phyloP scores from a whole-genome alignment of 1,140 invertebrate genomes.

The Spodoptera litura region DNA sequence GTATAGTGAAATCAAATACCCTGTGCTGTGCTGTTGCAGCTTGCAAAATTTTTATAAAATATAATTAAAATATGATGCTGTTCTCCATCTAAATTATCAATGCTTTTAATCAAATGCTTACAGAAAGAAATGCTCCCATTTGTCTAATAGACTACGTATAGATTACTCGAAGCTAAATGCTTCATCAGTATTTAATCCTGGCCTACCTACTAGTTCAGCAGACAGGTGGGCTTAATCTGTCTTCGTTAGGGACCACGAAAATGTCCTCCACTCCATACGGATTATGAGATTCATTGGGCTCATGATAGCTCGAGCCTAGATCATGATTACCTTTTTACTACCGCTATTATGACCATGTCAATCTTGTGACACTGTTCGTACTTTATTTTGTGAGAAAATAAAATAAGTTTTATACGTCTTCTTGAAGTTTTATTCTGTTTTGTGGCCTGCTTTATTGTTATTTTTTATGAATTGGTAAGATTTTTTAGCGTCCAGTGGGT shows the following conservation, averaged over 20 bases:
- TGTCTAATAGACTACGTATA: not conserved
- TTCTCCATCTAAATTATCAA: no score
- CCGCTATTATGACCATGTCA: slow-evolving; percentile 13
- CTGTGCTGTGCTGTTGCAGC: no score
- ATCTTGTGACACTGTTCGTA: slow-evolving; percentile 6
- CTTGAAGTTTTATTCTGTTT: not conserved
- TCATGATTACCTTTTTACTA: slow-evolving; percentile 28
- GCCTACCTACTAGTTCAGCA: slow-evolving; percentile 16
- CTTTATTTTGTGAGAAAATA: no score
- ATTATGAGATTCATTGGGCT: slow-evolving; percentile 45
- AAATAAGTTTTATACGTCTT: no score
- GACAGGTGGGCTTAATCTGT: slow-evolving; percentile 49
- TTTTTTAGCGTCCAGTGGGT: no score
- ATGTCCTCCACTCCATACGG: slow-evolving; percentile 40
- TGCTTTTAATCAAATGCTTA: no score
- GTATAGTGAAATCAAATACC: no score
- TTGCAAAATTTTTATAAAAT: no score
- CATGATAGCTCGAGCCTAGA: slow-evolving; percentile 18
- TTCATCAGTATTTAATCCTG: slow-evolving; percentile 42
- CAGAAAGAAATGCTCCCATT: no score
- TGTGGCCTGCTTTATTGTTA: not conserved
- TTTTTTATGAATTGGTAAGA: no score
- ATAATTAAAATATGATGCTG: no score
- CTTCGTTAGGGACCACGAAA: slow-evolving; percentile 44
- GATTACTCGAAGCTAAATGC: slow-evolving; percentile 37